Evolutionary conservation across 2,113 vertebrate genomes (phyloP).

Genomic region (Cyanoliseus patagonus): DNA sequence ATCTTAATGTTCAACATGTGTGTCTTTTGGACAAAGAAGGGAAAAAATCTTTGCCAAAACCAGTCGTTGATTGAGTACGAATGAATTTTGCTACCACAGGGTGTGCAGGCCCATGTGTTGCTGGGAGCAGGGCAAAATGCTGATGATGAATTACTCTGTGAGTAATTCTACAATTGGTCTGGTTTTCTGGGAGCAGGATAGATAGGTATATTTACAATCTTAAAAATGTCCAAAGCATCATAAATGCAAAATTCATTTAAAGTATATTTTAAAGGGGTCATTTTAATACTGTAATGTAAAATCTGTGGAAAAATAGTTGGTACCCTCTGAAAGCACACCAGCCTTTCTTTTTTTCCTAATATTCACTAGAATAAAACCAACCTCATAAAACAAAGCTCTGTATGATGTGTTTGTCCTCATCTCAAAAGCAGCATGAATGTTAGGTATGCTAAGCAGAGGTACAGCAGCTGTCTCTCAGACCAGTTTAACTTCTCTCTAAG

Average conservation of each 20-base stretch:
- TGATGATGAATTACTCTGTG: not conserved
- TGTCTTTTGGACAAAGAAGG: not conserved
- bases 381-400: not conserved
- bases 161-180: not conserved
- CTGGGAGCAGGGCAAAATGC: not conserved
- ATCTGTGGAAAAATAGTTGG: not conserved
- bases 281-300: not conserved
- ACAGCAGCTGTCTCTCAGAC: not conserved
- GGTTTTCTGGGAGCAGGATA: not conserved
- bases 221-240: not conserved
- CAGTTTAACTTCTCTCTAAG: not conserved
- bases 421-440: not conserved
- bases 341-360: not conserved
- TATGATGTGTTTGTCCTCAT: not conserved
- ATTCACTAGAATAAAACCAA: not conserved
- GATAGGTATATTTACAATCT: not conserved
- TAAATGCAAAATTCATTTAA: not conserved
- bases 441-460: not conserved
- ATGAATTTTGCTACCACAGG: not conserved
- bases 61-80: not conserved
- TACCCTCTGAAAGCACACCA: not conserved
- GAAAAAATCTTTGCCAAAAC: not conserved
- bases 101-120: not conserved
- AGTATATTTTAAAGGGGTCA: not conserved
- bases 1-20: not conserved